Conservation (phyloP, 2,888 invertebrate species). For the Argyra leucocephala region DNA sequence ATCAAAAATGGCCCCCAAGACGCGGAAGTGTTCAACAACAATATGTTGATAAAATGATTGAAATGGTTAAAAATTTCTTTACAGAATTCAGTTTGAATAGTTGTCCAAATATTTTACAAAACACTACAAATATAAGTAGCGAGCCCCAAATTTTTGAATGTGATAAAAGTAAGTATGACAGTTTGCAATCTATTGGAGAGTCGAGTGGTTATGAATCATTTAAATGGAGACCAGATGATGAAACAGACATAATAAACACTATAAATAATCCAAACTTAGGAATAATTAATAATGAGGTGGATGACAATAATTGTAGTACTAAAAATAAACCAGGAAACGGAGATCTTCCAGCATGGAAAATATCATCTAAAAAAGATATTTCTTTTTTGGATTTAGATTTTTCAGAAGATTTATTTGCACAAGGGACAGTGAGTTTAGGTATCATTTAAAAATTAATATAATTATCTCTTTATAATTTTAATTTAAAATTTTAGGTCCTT, state of each 20-base stretch:
- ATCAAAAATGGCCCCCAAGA: conserved; percentile 37
- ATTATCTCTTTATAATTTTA: conserved; percentile 8
- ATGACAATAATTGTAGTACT: conserved; percentile 30
- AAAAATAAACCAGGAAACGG: conserved; percentile 25
- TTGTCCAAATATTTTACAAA: conserved; percentile 2
- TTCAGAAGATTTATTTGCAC: conserved; percentile 43
- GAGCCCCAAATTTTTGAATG: conserved; percentile 25
- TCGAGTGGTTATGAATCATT: conserved; percentile 69
- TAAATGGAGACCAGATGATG: conserved; percentile 50
- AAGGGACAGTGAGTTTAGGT: conserved; percentile 44
- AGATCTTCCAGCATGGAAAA: conserved; percentile 31
- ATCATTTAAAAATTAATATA: conserved; percentile 15
- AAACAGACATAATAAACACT: conserved; percentile 33
- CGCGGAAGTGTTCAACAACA: conserved; percentile 30
- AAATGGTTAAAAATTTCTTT: conserved; percentile 40
- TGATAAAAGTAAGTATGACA: conserved; percentile 45
- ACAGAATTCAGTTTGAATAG: conserved; percentile 32
- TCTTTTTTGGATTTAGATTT: conserved; percentile 41
- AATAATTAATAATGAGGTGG: conserved; percentile 32
- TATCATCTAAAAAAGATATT: conserved; percentile 36
- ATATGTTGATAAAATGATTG: conserved; percentile 31
- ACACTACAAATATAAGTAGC: neutral
- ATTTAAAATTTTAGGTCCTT: conserved; percentile 52
- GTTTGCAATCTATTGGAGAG: conserved; percentile 62
- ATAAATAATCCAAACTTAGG: conserved; percentile 12